Percentiles rank a stretch among this genome's conserved stretches.
These are phyloP conservation scores for Arbacia lixula DNA, from an alignment of 53 echinoderm and acorn worm genomes.

Conservation along the genomic window DNA sequence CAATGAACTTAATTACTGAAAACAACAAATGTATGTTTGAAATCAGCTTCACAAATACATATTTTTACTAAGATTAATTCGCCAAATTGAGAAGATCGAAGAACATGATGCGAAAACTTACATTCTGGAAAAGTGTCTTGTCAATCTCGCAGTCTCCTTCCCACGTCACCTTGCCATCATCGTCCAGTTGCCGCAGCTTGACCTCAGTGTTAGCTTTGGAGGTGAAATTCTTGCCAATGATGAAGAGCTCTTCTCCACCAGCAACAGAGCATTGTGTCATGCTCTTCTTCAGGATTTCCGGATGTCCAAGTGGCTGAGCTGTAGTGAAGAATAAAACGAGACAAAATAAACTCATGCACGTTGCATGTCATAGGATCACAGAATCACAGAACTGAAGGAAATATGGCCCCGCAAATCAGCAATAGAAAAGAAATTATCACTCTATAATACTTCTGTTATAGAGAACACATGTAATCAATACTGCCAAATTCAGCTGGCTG, in stretches of 20 bases:
- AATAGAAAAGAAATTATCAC: no score
- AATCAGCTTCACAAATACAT: neutral
- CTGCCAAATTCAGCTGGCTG: no score
- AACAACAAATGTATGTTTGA: neutral
- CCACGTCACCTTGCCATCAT: constrained; percentile 78
- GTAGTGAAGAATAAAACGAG: no score
- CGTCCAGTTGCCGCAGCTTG: constrained; percentile 79
- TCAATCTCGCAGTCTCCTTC: constrained; percentile 91
- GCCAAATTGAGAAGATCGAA: neutral
- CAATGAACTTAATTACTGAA: neutral
- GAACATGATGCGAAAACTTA: constrained; percentile 49
- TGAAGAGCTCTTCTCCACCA: constrained; percentile 94
- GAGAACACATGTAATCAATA: no score
- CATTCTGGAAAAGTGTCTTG: constrained; percentile 90
- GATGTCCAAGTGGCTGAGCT: constrained; percentile 98
- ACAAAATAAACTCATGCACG: no score
- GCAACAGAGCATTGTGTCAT: constrained; percentile 74
- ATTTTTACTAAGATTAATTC: neutral
- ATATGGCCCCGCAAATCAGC: no score
- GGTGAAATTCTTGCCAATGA: constrained; percentile 98
- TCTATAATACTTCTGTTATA: no score
- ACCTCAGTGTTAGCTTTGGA: constrained; percentile 85
- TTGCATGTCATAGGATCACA: no score
- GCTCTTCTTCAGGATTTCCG: constrained; percentile 96
- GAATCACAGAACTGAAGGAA: no score